Conservation (phyloP, 2,113 vertebrate species). For the Heliornis fulica region DNA sequence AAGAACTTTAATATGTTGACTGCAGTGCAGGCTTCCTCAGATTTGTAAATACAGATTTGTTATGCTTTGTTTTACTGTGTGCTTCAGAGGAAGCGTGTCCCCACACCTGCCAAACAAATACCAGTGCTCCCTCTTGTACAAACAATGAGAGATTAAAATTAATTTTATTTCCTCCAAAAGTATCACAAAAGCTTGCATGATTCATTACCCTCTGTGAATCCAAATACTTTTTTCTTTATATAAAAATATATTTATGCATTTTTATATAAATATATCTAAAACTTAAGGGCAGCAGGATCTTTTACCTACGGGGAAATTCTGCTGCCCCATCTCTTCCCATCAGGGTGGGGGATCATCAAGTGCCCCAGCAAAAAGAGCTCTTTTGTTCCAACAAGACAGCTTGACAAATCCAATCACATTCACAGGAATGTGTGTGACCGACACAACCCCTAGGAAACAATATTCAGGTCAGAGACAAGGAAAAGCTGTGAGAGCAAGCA, state of each 20-base stretch:
- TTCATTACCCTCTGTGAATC: neutral
- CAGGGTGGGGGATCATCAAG: neutral
- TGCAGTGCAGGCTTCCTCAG: neutral
- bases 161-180: neutral
- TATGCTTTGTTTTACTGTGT: neutral
- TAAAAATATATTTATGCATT: neutral
- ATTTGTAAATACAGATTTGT: conserved; percentile 49
- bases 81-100: neutral
- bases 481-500: neutral
- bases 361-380: neutral
- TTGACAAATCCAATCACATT: neutral
- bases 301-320: neutral
- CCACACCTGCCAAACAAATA: conserved; percentile 1
- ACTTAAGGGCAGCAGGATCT: neutral
- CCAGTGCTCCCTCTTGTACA: neutral
- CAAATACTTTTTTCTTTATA: neutral
- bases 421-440: neutral
- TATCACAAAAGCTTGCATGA: neutral
- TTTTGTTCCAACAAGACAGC: neutral
- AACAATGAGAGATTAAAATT: neutral
- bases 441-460: neutral
- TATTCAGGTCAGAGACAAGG: neutral
- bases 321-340: neutral
- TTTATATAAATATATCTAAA: neutral
- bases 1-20: conserved; percentile 11